Conservation (phyloP, 2,888 invertebrate genomes). For the Pediacus dermestoides region DNA sequence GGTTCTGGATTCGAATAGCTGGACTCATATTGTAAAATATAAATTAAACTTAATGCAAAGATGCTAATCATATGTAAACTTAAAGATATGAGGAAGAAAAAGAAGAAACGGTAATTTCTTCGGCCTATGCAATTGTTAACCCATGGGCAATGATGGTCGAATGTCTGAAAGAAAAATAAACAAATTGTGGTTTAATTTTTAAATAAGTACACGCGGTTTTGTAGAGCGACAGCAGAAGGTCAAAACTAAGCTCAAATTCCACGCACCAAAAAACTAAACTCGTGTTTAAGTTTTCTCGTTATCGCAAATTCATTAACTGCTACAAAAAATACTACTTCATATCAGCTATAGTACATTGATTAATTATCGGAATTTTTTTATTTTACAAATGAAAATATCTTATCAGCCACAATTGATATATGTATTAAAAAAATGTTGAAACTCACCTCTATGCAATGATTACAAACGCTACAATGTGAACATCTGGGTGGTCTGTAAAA, state of each 20-base stretch:
- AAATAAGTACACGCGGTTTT: no score
- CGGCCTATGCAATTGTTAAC: conserved; percentile 96
- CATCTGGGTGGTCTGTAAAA: conserved; percentile 99
- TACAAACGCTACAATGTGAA: conserved; percentile 98
- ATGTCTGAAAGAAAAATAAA: conserved; percentile 70
- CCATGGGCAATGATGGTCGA: conserved; percentile 99
- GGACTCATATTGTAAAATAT: conserved; percentile 82
- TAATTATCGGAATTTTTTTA: no score
- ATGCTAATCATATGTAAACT: conserved; percentile 98
- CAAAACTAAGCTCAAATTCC: no score
- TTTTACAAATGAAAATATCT: no score
- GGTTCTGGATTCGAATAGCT: conserved; percentile 75
- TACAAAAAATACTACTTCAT: no score
- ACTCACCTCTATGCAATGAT: conserved; percentile 97
- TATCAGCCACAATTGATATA: no score
- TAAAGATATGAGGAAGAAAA: conserved; percentile 95
- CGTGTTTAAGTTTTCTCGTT: not conserved
- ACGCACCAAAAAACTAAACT: no score
- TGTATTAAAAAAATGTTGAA: no score
- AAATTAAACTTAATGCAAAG: conserved; percentile 89
- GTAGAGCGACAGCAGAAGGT: no score
- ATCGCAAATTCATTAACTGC: conserved; percentile 5
- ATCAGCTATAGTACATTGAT: no score
- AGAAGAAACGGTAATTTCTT: conserved; percentile 97
- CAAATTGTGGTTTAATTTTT: no score